Base-by-base conservation (phyloP, 2,113 vertebrate species). In the Lamprotornis superbus region DNA sequence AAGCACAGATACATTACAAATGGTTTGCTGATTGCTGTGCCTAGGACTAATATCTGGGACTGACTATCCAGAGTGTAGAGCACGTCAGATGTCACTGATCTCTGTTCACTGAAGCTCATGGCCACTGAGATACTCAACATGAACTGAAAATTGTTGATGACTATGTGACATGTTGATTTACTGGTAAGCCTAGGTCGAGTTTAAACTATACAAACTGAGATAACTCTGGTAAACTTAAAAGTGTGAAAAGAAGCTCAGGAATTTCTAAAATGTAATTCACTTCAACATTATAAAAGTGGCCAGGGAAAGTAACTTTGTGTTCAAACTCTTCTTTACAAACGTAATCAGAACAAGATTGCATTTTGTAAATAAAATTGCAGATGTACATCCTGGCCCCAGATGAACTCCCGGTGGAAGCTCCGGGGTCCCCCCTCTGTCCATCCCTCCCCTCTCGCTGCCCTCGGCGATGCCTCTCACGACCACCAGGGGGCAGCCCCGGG, bases 401-500 rank as follows among this genome's bases (percentile, higher is more conserved):
- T 2, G 14, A 68, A 0, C 2, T 69, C 22, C 40, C 37, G 2
- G 15, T 1, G 35, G 22, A 56, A 64, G n/a, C 2, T 22, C 4
- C 13, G 27, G 12, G 33, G 30, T 19, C 27, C 10, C 5, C 12
- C 5, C 14, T 46, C 27, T 11, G 5, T 42, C 15, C 28, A 4
- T 24, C 30, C 23, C 11, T n/a, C 4, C 33, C 15, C 11, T 10
- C 42, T 4, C 22, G 14, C 42, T 4, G 0, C 9, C 40, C 19
- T 2, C 1, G 57, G 7, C 42, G 2, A 30, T 87, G 67, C 53
- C 69, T 6, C 55, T 35, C 55, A 3, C 1, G 10, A 28, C 95
- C 97, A 91, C 95, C 71, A 97, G 98, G 90, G 96, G 94, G 97
- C 87, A 91, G 67, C 40, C 65, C 76, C 57, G 57, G 88, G 68